Conservation (phyloP, 2,797 vertebrate genomes). For the Amblyopsis hoosieri region DNA sequence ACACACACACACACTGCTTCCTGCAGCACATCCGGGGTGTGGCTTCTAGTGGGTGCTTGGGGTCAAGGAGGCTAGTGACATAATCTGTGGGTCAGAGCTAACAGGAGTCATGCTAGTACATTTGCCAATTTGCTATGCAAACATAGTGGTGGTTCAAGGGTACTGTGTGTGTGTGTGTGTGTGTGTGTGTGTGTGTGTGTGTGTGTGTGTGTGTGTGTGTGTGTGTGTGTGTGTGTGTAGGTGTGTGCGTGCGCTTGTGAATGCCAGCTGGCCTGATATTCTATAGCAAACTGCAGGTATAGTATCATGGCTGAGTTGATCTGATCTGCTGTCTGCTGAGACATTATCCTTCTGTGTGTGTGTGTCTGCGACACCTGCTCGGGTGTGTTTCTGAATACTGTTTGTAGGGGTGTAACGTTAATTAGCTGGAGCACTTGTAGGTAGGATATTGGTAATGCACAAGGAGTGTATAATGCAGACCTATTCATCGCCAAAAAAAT, state of each 20-base stretch:
- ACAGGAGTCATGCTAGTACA: neutral
- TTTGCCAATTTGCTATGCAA: neutral
- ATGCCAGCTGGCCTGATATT: too few species aligned
- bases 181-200: neutral
- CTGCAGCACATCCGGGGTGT: constrained; percentile 43
- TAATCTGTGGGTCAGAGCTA: constrained; percentile 20
- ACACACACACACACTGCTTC: constrained; percentile 1
- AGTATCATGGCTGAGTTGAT: too few species aligned
- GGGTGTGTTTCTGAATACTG: too few species aligned
- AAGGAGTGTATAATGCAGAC: neutral
- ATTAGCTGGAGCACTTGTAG: too few species aligned
- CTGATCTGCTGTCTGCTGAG: too few species aligned
- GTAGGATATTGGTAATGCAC: too few species aligned
- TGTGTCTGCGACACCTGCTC: neutral
- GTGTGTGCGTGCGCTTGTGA: too few species aligned
- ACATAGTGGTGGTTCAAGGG: neutral
- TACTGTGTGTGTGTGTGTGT: neutral
- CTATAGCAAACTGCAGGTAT: too few species aligned
- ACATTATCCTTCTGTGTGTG: neutral
- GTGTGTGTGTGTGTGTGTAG: too few species aligned
- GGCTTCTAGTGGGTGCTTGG: constrained; percentile 47
- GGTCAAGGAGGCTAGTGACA: constrained; percentile 37
- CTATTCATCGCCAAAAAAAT: neutral
- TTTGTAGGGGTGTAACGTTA: too few species aligned
- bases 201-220: too few species aligned